Evolutionary conservation across 2,888 invertebrate genomes (phyloP), one percentile per base, ranked within the genome.

Genomic region (Melanotus villosus): DNA sequence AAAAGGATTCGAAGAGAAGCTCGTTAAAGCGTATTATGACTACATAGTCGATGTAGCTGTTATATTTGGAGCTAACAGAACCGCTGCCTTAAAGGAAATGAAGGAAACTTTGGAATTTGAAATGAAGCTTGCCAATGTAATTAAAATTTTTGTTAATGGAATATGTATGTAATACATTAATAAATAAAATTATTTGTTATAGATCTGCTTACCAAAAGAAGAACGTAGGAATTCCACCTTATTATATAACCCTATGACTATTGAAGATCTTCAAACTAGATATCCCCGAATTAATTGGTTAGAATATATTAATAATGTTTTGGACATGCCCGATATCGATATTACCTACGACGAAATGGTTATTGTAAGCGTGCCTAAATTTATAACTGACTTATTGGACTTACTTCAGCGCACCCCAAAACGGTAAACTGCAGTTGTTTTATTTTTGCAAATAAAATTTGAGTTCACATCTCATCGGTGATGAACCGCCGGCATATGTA

Each of bases 201-300:
- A 95, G 94, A 94, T 93, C 77, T 94, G 94, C 5, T 86, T 93
- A 81, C 95, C 96, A 5, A 90, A 92, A 77, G 97, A 97, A 82
- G 93, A 97, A 84, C 90, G 97, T 43, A 90, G 97, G 73, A 96
- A 98, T 82, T 94, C 95, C 5, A 93, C 94, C 4, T 92, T 92
- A 73, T 87, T 97, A 9, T 97, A 97, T 86, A 97, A 98, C 79
- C 93, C 95, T 6, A 95, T 95, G 91, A 93, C 92, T 0, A 86
- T 98, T 12, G 84, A 85, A 1, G 89, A 97, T 77, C 84, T 98
- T 36, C 90, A 93, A 79, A 79, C 86, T 41, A 90, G 90, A 76
- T 96, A 92, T 86, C 91, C 93, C 0, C 90, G 89, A 79, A 89
- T 94, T 57, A 92, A 92, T 1, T 96, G 96, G 96, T 81, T 90